These are phyloP conservation scores for Apis florea DNA, from an alignment of 1,140 invertebrate genomes.

Conservation along the genomic window DNA sequence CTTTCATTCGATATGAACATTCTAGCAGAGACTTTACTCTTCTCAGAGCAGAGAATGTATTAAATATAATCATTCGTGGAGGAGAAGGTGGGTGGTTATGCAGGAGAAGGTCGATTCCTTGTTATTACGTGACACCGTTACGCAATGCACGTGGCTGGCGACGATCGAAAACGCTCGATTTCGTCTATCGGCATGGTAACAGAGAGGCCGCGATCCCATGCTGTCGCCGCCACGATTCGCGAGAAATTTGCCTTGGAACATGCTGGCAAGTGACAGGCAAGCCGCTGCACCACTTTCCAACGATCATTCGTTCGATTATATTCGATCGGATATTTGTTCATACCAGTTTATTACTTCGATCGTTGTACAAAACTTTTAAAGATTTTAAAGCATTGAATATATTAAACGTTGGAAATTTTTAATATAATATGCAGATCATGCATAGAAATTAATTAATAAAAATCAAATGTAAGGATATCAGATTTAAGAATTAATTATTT, in stretches of 20 bases:
- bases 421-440: too few species aligned
- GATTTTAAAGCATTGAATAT: too few species aligned
- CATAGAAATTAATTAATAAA: too few species aligned
- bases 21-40: not conserved
- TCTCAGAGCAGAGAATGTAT: not conserved
- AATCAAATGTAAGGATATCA: not conserved
- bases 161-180: conserved; percentile 49
- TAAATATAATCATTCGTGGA: conserved; percentile 23
- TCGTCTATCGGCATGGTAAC: conserved; percentile 20
- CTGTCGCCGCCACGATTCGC: not conserved
- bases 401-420: too few species aligned
- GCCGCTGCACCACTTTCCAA: not conserved
- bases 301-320: conserved; percentile 15
- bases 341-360: too few species aligned
- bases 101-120: conserved; percentile 69
- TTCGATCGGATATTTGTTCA: not conserved
- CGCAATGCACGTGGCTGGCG: conserved; percentile 55
- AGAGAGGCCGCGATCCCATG: not conserved
- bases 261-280: not conserved
- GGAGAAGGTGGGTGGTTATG: conserved; percentile 58
- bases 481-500: not conserved
- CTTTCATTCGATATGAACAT: not conserved
- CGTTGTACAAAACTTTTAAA: too few species aligned
- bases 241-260: conserved; percentile 19
- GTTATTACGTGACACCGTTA: conserved; percentile 73